phyloP scores from a whole-genome alignment of 2,888 invertebrate species.

The Acronicta aceris region DNA sequence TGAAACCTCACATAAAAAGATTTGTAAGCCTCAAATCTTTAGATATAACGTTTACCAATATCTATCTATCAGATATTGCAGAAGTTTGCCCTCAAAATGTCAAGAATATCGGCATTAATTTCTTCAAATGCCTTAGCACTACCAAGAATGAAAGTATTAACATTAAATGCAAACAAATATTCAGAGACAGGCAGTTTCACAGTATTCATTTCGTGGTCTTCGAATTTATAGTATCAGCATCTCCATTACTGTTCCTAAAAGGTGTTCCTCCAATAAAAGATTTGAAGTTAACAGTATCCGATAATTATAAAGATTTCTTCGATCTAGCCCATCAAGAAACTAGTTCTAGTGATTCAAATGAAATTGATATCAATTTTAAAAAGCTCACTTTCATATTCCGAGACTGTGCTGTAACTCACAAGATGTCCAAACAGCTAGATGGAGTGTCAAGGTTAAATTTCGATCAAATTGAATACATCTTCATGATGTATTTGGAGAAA shows the following conservation, averaged over 20 bases:
- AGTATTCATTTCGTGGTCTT: conserved; percentile 64
- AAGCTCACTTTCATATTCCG: conserved; percentile 58
- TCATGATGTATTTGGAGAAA: conserved; percentile 65
- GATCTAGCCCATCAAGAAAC: conserved; percentile 36
- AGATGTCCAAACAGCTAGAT: conserved; percentile 53
- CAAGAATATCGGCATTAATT: conserved; percentile 63
- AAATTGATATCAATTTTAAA: conserved; percentile 45
- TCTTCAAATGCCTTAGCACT: conserved; percentile 57
- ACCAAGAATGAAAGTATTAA: conserved; percentile 48
- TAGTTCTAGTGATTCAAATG: conserved; percentile 4
- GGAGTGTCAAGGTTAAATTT: conserved; percentile 62
- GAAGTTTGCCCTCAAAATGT: conserved; percentile 60
- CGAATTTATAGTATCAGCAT: conserved; percentile 58
- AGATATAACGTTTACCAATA: conserved; percentile 66
- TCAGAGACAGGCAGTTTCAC: conserved; percentile 57
- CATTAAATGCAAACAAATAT: conserved; percentile 51
- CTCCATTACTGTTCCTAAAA: conserved; percentile 61
- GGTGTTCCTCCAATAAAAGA: conserved; percentile 53
- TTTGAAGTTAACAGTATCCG: conserved; percentile 63
- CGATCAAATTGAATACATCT: conserved; percentile 64
- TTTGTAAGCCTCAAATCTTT: conserved; percentile 59
- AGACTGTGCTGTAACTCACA: conserved; percentile 63
- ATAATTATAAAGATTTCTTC: conserved; percentile 61
- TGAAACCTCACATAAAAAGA: conserved; percentile 53
- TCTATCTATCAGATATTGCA: conserved; percentile 61